Evolutionary conservation across 2,888 invertebrate species (phyloP), one percentile per base, ranked within the genome.

Genomic region (Chalcosyrphus nemorum): DNA sequence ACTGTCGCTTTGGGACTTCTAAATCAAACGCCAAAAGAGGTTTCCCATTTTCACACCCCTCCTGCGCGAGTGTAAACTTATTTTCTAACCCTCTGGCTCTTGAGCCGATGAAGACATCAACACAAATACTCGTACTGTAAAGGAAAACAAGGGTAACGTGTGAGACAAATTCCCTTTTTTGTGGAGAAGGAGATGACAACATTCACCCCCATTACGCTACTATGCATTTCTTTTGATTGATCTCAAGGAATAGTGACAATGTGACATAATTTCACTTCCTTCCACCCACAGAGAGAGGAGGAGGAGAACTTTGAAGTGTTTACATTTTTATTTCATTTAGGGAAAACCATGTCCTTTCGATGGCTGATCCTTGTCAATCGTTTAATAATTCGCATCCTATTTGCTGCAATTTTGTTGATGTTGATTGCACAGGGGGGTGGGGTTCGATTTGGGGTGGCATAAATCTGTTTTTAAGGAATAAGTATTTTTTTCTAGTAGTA

Each of bases 311-410:
- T 70, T 68, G n/a, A 68, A 76, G 76, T 76, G 75, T 81, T 81
- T 76, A 77, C 71, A 81, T 81, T 82, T 77, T 82, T 66, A 72
- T 82, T 82, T 45, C 52, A 50, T 72, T 72, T 82, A 35, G 19
- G n/a, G 59, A 72, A 82, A 82, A 82, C 77, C 66, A 77, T 66
- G 81, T 77, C 66, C 59, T 56, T 77, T 72, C 59, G 45, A 59
- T 43, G 43, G 6, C n/a, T n/a, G 52, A 59, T 74, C 45, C 72
- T 72, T 77, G 66, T 77, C 81, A 82, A 82, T 77, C 81, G 81
- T 59, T 82, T 72, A 77, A 77, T 82, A 82, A 82, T 77, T 82
- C 77, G 77, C 59, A 72, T 82, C 72, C 81, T 77, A 82, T 82
- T 82, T 82, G 72, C 59, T 77, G 54, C 66, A 61, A 77, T 82